A percentile compares a stretch with the other conserved stretches of the same genome.
These are phyloP conservation scores for Zaprionus africanus DNA, from an alignment of 1,140 invertebrate species.

Conservation along the genomic window DNA sequence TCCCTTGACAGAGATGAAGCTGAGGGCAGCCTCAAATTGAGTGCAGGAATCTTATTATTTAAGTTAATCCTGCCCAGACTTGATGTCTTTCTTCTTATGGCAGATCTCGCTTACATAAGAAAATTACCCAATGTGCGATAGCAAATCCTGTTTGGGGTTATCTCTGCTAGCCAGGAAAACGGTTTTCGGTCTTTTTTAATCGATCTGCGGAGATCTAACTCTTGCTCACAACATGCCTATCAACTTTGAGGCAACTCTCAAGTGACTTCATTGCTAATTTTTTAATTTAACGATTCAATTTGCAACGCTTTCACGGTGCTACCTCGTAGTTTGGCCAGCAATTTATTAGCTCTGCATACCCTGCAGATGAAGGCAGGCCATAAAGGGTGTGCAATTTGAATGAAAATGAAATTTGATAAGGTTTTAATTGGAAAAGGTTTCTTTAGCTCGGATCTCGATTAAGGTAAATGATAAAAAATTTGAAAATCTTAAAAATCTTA, in stretches of 20 bases:
- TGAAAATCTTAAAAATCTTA: too few species aligned
- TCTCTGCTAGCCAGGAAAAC: neutral
- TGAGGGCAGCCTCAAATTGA: neutral
- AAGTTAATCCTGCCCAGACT: neutral
- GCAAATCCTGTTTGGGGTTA: neutral
- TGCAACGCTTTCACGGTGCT: constrained; percentile 40
- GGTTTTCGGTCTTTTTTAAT: constrained; percentile 1
- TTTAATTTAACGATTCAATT: constrained; percentile 43
- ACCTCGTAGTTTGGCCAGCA: constrained; percentile 15
- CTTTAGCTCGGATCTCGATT: neutral
- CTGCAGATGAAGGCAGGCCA: neutral
- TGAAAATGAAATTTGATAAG: too few species aligned
- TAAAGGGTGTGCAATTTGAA: too few species aligned
- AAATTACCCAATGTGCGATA: neutral
- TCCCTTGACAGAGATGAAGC: neutral
- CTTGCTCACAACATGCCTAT: constrained; percentile 6
- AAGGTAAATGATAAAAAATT: too few species aligned
- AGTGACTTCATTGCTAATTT: constrained; percentile 30
- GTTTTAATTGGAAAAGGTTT: neutral
- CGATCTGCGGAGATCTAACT: neutral
- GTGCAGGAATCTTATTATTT: neutral
- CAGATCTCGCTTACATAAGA: neutral
- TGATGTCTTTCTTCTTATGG: neutral
- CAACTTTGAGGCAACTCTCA: neutral
- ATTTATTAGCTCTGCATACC: constrained; percentile 29